Percentiles rank a stretch among this genome's conserved stretches.
Conservation (phyloP, 2,888 invertebrate species). For the Hybos culiciformis region DNA sequence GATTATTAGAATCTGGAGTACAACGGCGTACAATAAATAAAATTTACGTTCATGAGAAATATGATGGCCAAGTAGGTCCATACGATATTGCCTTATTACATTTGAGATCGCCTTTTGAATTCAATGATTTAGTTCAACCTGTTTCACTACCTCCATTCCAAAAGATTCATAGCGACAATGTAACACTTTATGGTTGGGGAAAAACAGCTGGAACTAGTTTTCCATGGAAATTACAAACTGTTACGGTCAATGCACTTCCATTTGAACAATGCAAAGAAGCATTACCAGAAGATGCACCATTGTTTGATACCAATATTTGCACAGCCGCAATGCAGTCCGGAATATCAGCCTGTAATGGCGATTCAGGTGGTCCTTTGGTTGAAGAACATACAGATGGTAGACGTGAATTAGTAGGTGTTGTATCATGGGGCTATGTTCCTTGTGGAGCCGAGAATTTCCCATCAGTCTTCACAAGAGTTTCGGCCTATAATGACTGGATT, state of each 20-base stretch:
- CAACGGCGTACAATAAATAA: slow-evolving; percentile 24
- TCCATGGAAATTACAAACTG: slow-evolving; percentile 25
- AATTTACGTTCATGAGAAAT: slow-evolving; percentile 26
- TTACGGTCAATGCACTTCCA: slow-evolving; percentile 23
- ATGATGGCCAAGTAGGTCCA: slow-evolving; percentile 32
- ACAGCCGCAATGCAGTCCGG: slow-evolving; percentile 33
- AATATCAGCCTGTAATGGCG: slow-evolving; percentile 37
- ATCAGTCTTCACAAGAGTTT: slow-evolving; percentile 36
- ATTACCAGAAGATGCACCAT: slow-evolving; percentile 21
- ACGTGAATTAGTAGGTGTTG: slow-evolving; percentile 34
- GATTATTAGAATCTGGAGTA: slow-evolving; percentile 17
- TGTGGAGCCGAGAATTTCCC: slow-evolving; percentile 34
- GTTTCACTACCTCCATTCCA: slow-evolving; percentile 28
- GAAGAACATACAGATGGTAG: neutral
- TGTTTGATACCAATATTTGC: slow-evolving; percentile 33
- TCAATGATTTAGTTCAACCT: slow-evolving; percentile 26
- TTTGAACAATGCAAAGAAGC: slow-evolving; percentile 18
- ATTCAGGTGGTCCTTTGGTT: slow-evolving; percentile 31
- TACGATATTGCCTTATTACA: slow-evolving; percentile 42
- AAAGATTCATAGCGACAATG: slow-evolving; percentile 22
- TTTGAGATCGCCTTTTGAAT: slow-evolving; percentile 21
- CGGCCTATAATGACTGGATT: slow-evolving; percentile 33
- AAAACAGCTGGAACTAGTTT: slow-evolving; percentile 18
- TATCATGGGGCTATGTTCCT: slow-evolving; percentile 40
- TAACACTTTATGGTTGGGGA: slow-evolving; percentile 37